Conservation (phyloP, 1,140 invertebrate genomes). For the Pseudobourletiella spinata region DNA sequence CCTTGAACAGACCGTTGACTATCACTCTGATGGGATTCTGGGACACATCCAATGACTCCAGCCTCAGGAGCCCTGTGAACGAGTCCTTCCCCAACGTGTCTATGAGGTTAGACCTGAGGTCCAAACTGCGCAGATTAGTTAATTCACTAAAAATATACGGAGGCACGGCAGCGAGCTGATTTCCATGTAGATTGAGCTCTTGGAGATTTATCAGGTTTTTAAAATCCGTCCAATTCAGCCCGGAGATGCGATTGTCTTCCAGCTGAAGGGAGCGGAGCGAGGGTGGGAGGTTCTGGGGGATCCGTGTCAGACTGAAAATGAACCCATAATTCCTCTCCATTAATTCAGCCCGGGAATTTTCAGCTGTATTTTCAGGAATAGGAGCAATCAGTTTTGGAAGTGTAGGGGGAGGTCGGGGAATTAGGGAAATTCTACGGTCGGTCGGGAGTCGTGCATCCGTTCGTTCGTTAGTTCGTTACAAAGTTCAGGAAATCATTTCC, state of each 20-base stretch:
- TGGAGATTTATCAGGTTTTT: constrained; percentile 58
- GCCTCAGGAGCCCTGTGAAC: constrained; percentile 40
- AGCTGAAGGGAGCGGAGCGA: constrained; percentile 53
- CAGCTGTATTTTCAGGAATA: neutral
- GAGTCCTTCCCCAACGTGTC: constrained; percentile 38
- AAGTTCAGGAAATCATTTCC: too few species aligned
- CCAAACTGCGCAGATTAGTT: constrained; percentile 47
- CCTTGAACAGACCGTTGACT: constrained; percentile 55
- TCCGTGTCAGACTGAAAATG: constrained; percentile 43
- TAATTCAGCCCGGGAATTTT: neutral
- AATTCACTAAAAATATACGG: constrained; percentile 58
- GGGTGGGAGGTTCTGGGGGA: constrained; percentile 58
- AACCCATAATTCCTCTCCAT: neutral
- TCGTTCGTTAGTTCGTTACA: too few species aligned
- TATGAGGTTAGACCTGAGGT: constrained; percentile 44
- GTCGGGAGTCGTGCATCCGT: too few species aligned
- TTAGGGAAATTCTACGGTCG: too few species aligned
- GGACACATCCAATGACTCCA: constrained; percentile 60
- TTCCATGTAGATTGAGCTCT: constrained; percentile 58
- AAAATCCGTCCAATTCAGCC: constrained; percentile 57
- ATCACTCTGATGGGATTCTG: constrained; percentile 61
- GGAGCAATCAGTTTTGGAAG: neutral
- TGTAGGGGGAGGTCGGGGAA: too few species aligned
- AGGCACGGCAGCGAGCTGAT: constrained; percentile 54
- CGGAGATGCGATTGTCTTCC: constrained; percentile 56